Evolutionary conservation across 2,888 invertebrate genomes (phyloP).

Genomic region (Apamea sordens): DNA sequence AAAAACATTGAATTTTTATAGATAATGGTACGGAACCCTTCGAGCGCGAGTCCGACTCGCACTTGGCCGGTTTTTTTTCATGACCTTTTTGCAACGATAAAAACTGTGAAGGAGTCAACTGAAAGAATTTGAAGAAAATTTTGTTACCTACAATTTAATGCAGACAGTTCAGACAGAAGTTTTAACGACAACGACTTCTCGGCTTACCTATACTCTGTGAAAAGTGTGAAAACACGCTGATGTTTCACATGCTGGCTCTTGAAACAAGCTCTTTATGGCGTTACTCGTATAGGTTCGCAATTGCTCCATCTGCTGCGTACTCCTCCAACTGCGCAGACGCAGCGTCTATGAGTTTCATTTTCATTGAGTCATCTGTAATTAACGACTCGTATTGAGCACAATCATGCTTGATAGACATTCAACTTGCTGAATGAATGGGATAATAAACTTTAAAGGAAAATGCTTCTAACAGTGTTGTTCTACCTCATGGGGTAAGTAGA

Average conservation of each 20-base stretch:
- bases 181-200: neutral
- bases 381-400: conserved; percentile 48
- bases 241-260: no score
- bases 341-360: conserved; percentile 58
- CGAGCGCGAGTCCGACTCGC: no score
- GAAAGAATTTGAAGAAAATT: neutral
- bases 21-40: no score
- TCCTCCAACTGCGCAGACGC: conserved; percentile 56
- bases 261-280: neutral
- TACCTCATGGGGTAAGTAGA: no score
- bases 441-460: conserved; percentile 8
- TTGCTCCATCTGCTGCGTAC: conserved; percentile 31
- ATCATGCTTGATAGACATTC: conserved; percentile 38
- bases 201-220: neutral
- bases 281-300: neutral
- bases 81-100: neutral
- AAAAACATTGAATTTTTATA: no score
- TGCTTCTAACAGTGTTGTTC: neutral
- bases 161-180: neutral
- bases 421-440: conserved; percentile 10
- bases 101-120: neutral
- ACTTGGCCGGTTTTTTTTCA: no score
- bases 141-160: neutral
- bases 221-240: neutral
- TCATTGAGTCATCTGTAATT: conserved; percentile 59